Evolutionary conservation across 2,113 vertebrate genomes (phyloP).

Genomic region (Mastomys natalensis): DNA sequence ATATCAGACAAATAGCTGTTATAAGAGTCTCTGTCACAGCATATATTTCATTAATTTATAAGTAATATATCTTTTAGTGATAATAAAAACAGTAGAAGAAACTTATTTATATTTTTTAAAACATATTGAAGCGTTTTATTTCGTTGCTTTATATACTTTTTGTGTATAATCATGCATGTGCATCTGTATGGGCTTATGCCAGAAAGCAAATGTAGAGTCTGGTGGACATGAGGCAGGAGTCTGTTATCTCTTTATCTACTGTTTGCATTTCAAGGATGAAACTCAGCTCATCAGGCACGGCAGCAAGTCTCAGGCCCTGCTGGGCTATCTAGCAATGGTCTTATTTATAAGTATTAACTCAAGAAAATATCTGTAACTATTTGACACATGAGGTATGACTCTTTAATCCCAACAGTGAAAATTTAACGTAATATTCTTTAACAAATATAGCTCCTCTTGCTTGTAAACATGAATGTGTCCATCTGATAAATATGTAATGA

Average conservation of each 20-base stretch:
- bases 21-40: background rate
- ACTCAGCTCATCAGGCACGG: background rate
- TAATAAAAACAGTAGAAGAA: background rate
- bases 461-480: slow-evolving; percentile 64
- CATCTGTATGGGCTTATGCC: too few relatives aligned
- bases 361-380: slow-evolving; percentile 55
- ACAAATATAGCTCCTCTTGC: slow-evolving; percentile 68
- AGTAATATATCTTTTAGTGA: background rate
- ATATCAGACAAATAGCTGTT: background rate
- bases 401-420: slow-evolving; percentile 64
- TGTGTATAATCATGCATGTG: background rate
- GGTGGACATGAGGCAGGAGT: too few relatives aligned
- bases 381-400: slow-evolving; percentile 37
- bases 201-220: background rate
- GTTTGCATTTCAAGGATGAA: too few relatives aligned
- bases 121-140: background rate
- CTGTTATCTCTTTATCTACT: background rate
- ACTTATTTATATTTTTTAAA: slow-evolving; percentile 17
- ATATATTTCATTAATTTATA: slow-evolving; percentile 46
- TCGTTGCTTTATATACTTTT: background rate
- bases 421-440: slow-evolving; percentile 44
- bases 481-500: slow-evolving; percentile 63
- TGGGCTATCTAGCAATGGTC: background rate
- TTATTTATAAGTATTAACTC: background rate
- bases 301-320: too few relatives aligned